Percentiles rank a stretch among this genome's conserved stretches.
These are phyloP conservation scores for Gerris buenoi DNA, from an alignment of 1,140 invertebrate species.

Conservation along the genomic window DNA sequence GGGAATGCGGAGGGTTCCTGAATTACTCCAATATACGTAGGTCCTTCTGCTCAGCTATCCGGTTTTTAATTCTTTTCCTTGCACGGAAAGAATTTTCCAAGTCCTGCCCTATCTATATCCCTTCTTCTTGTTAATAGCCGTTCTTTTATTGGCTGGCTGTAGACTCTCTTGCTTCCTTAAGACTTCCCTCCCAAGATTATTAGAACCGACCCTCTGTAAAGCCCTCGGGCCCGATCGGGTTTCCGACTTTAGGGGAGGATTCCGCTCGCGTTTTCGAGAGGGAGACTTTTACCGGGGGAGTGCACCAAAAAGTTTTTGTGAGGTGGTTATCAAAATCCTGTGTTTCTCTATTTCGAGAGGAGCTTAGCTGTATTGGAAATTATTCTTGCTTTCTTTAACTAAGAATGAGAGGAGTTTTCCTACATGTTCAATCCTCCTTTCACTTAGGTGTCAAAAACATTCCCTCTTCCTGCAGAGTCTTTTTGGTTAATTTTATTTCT, in stretches of 20 bases:
- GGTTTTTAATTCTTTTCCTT: background rate
- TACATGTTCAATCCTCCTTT: too few species aligned
- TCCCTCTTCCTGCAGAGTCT: too few species aligned
- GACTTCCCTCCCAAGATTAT: background rate
- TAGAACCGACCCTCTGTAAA: background rate
- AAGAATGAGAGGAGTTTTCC: too few species aligned
- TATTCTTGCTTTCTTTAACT: too few species aligned
- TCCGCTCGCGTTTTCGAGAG: background rate
- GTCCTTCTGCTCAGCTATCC: background rate
- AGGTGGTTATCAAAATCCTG: too few species aligned
- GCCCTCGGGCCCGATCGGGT: background rate
- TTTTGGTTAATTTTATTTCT: too few species aligned
- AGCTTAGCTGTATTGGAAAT: too few species aligned
- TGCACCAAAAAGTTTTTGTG: too few species aligned
- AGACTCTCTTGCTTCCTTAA: background rate
- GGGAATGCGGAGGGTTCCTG: background rate
- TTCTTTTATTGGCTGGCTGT: background rate
- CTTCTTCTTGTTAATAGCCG: background rate
- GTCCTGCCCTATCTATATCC: background rate
- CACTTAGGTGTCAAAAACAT: too few species aligned
- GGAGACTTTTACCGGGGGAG: too few species aligned
- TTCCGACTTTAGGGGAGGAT: background rate
- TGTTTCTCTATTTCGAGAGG: too few species aligned
- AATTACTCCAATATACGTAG: background rate
- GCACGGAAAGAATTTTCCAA: background rate